Base-by-base conservation (phyloP, 2,797 vertebrate species). In the Buphagus erythrorhynchus region DNA sequence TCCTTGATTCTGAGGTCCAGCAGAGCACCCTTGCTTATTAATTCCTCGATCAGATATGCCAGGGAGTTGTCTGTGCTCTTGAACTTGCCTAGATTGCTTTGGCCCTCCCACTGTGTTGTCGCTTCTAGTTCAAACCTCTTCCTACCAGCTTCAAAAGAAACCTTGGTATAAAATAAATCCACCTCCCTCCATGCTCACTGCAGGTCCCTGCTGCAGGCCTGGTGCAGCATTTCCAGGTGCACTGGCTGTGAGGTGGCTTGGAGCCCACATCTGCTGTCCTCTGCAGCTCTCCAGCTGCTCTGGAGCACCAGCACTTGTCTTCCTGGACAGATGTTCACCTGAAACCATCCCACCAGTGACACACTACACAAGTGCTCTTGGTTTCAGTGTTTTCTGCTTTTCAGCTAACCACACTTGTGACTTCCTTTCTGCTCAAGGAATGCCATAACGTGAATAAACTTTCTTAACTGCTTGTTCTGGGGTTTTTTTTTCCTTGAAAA, bases 311-410 rank as follows among this genome's bases (percentile, higher is more conserved):
- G 45, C 57, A 48, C 20, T 21, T 61, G 38, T 15, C 38, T 77
- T 92, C 43, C 76, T 46, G 35, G 19, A 36, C 72, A 94, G 83
- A 46, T 67, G 79, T 79, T 90, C 40, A 28, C 90, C 51, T 21
- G 20, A 78, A 91, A 81, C 52, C 57, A 3, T 21, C 18, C 51
- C n/a, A n/a, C 7, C 5, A 9, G 35, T 48, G 72, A 43, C 36
- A 35, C 11, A 5, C 4, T 3, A 40, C n/a, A 54, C 17, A 72
- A 72, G 21, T 3, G 33, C 5, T 52, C 17, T 33, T 26, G 26
- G n/a, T 11, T 57, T 45, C 13, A 55, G 45, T 17, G 24, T 13
- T 48, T 80, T 73, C 51, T 88, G 48, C 52, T 80, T 69, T 85
- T 65, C 48, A 82, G 43, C 51, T 79, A 78, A 72, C 33, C 25